Evolutionary conservation across 2,113 vertebrate genomes (phyloP), one percentile per base, ranked within the genome.

Genomic region (Lagopus muta): DNA sequence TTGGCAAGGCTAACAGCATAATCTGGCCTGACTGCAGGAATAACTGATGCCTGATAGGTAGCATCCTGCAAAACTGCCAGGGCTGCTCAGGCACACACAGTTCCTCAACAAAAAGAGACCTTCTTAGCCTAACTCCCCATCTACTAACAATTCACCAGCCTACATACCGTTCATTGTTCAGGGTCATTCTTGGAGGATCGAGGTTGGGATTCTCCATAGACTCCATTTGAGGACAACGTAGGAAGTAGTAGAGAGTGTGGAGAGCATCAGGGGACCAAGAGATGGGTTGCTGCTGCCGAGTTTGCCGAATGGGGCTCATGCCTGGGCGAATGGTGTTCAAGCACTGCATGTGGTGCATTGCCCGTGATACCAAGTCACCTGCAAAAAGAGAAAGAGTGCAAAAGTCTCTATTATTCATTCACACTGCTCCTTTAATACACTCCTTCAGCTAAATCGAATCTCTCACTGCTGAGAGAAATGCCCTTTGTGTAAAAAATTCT

Each of bases 171-270:
- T 99, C 99, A 7, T 99, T 99, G 98, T 98, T 99, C 67, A 99
- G 98, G 38, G 98, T 98, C 98, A 99, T 99, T 97, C 98, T 98
- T 2, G 99, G 99, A 21, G 99, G 99, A 95, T 99, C 99, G 55
- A 99, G 97, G 98, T 99, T 99, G 92, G 99, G 99, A 94, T 99
- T 99, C 97, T 99, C 99, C 99, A 99, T 99, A 93, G 98, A 99
- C 94, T 99, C 99, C 99, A 99, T 99, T 82, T 99, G 99, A 43
- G 99, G 99, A 80, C 99, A 99, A 79, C 99, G 98, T 42, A 99
- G 98, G 98, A 99, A 99, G 97, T 99, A 99, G 98, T 99, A 99
- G 77, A 99, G 99, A 11, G 99, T 99, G 98, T 99, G 99, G 57
- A 99, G 99, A 92, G 99, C 98, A 1, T 99, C 99, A 0, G 99